Conservation (phyloP, 2,113 vertebrate genomes). For the Gambusia holbrooki region DNA sequence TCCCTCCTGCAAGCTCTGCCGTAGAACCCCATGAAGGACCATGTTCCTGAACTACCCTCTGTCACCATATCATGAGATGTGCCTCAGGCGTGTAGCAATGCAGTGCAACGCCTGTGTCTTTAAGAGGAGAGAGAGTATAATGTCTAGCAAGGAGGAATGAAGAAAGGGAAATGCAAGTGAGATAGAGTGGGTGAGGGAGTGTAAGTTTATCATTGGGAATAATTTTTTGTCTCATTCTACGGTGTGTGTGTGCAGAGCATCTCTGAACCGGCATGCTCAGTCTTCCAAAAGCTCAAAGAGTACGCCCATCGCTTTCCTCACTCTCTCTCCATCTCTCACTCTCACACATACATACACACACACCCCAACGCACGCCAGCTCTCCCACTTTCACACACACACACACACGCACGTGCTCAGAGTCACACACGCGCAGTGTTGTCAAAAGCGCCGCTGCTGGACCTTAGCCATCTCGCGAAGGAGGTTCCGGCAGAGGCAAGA, state of each 20-base stretch:
- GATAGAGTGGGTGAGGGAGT: constrained; percentile 62
- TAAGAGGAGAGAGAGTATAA: constrained; percentile 70
- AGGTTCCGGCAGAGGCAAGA: constrained; percentile 68
- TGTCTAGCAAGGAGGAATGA: constrained; percentile 60
- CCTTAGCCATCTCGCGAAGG: constrained; percentile 74
- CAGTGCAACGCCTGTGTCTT: constrained; percentile 78
- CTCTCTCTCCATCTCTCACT: constrained; percentile 28
- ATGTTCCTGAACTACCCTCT: constrained; percentile 65
- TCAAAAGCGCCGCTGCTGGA: constrained; percentile 71
- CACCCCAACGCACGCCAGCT: constrained; percentile 17
- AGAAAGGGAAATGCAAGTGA: constrained; percentile 62
- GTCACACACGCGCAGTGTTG: constrained; percentile 70
- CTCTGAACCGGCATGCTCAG: constrained; percentile 65
- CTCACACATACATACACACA: constrained; percentile 22
- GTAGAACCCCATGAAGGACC: constrained; percentile 50
- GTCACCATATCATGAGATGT: constrained; percentile 71
- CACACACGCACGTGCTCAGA: constrained; percentile 58
- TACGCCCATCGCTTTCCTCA: constrained; percentile 42
- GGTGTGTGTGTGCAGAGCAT: constrained; percentile 63
- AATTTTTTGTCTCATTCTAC: constrained; percentile 61
- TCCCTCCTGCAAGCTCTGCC: constrained; percentile 23
- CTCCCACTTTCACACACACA: constrained; percentile 49
- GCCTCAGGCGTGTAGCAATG: constrained; percentile 69
- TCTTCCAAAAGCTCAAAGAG: constrained; percentile 47
- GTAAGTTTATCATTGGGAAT: constrained; percentile 67